These are phyloP conservation scores for Synchiropus splendidus DNA, from an alignment of 2,113 vertebrate species.

Conservation along the genomic window DNA sequence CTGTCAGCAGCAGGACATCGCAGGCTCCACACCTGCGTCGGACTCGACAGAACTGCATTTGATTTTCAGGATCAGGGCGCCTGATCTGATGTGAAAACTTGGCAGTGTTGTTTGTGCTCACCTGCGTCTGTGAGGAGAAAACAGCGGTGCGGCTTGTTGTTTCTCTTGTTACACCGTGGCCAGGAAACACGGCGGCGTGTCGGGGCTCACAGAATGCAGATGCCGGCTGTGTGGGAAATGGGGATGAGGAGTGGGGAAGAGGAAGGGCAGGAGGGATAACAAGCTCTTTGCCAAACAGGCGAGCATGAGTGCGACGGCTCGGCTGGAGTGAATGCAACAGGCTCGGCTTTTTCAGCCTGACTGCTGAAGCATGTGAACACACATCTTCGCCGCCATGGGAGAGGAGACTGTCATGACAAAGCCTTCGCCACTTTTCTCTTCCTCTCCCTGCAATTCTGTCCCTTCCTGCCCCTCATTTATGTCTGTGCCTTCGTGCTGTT, in stretches of 20 bases:
- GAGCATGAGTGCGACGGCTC: slow-evolving; percentile 43
- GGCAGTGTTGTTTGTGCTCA: slow-evolving; percentile 29
- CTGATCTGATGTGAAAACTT: slow-evolving; percentile 9
- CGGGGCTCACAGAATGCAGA: slow-evolving; percentile 49
- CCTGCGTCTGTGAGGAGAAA: slow-evolving; percentile 31
- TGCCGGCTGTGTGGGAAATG: slow-evolving; percentile 34
- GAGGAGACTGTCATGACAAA: slow-evolving; percentile 53
- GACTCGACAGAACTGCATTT: slow-evolving; percentile 24
- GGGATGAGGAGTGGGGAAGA: slow-evolving; percentile 1
- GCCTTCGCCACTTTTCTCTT: slow-evolving; percentile 23
- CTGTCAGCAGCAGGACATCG: slow-evolving; percentile 16
- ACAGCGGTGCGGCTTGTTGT: slow-evolving; percentile 26
- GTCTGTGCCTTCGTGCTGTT: slow-evolving; percentile 29
- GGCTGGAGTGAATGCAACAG: slow-evolving; percentile 58
- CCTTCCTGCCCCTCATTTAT: slow-evolving; percentile 28
- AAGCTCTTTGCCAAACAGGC: slow-evolving; percentile 56
- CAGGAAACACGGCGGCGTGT: slow-evolving; percentile 29
- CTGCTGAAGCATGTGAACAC: slow-evolving; percentile 57
- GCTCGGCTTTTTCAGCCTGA: slow-evolving; percentile 55
- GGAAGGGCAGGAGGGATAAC: slow-evolving; percentile 27
- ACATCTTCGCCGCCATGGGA: slow-evolving; percentile 37
- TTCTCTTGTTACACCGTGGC: slow-evolving; percentile 32
- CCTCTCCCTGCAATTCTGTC: slow-evolving; percentile 19
- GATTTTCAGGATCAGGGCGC: slow-evolving; percentile 30
- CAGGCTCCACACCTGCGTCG: slow-evolving; percentile 4